A percentile compares a stretch with the other conserved stretches of the same genome.
phyloP scores from a whole-genome alignment of 1,140 invertebrate genomes.

The Bombus affinis region DNA sequence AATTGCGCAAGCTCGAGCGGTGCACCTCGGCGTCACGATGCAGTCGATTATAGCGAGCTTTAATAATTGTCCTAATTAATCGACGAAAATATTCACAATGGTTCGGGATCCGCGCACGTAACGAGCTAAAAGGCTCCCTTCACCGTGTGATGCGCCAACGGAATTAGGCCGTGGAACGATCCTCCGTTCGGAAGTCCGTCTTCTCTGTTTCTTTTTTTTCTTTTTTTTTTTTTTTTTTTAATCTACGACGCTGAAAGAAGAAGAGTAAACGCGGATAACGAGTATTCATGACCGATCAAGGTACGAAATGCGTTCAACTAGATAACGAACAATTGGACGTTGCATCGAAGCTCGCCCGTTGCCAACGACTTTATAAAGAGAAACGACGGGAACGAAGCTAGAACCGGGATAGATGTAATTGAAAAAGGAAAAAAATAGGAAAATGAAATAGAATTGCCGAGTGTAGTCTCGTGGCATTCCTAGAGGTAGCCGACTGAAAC shows the following conservation, averaged over 20 bases:
- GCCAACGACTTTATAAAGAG: background rate
- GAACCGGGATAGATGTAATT: background rate
- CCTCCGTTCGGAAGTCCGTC: background rate
- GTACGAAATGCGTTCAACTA: too few species aligned
- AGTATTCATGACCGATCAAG: background rate
- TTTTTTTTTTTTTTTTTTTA: background rate
- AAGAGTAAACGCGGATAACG: background rate
- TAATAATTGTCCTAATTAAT: conserved; percentile 23
- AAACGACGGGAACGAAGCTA: too few species aligned
- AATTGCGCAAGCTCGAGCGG: conserved; percentile 54
- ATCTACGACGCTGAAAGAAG: background rate
- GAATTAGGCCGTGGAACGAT: conserved; percentile 32
- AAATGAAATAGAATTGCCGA: conserved; percentile 15
- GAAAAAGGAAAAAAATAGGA: conserved; percentile 5
- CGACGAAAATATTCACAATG: conserved; percentile 2
- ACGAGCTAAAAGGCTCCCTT: conserved; percentile 24
- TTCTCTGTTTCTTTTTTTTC: background rate
- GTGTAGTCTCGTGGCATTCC: conserved; percentile 17
- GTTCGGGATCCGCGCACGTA: background rate
- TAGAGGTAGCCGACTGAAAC: conserved; percentile 36
- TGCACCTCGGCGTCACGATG: background rate
- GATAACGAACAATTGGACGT: too few species aligned
- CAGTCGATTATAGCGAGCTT: conserved; percentile 5
- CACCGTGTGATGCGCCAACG: background rate
- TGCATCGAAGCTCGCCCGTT: background rate